phyloP scores from a whole-genome alignment of 1,140 invertebrate species.

The Meteorus sp. region DNA sequence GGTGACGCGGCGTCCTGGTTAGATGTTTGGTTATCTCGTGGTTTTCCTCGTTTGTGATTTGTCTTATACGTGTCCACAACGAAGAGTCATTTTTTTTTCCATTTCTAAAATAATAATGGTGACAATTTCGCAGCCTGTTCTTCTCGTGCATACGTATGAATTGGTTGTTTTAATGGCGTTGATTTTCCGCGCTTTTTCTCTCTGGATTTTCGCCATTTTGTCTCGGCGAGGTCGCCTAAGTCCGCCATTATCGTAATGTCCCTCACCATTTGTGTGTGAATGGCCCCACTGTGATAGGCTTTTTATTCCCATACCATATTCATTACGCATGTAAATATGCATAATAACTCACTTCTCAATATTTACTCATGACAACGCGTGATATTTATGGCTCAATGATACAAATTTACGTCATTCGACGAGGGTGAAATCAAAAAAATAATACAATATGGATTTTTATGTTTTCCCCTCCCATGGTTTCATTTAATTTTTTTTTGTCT shows the following conservation, averaged over 20 bases:
- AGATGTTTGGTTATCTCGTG: too few relatives aligned
- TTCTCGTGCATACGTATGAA: too few relatives aligned
- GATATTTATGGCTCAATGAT: neutral
- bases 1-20: slow-evolving; percentile 23
- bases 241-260: slow-evolving; percentile 56
- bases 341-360: too few relatives aligned
- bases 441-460: too few relatives aligned
- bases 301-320: slow-evolving; percentile 1
- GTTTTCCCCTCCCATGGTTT: too few relatives aligned
- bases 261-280: slow-evolving; percentile 28
- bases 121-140: neutral
- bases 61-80: neutral
- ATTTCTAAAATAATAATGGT: neutral
- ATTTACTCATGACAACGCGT: neutral
- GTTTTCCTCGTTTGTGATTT: neutral
- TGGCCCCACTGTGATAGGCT: neutral
- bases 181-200: slow-evolving; percentile 37
- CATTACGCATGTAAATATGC: too few relatives aligned
- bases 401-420: too few relatives aligned
- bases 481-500: too few relatives aligned
- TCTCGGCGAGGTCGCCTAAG: slow-evolving; percentile 42
- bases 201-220: slow-evolving; percentile 56
- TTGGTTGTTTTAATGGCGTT: neutral
- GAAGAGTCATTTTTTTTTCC: neutral
- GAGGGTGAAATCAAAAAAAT: too few relatives aligned